A percentile compares a stretch with the other conserved stretches of the same genome.
phyloP scores from a whole-genome alignment of 2,888 invertebrate genomes.

The Syrista parreyssii region DNA sequence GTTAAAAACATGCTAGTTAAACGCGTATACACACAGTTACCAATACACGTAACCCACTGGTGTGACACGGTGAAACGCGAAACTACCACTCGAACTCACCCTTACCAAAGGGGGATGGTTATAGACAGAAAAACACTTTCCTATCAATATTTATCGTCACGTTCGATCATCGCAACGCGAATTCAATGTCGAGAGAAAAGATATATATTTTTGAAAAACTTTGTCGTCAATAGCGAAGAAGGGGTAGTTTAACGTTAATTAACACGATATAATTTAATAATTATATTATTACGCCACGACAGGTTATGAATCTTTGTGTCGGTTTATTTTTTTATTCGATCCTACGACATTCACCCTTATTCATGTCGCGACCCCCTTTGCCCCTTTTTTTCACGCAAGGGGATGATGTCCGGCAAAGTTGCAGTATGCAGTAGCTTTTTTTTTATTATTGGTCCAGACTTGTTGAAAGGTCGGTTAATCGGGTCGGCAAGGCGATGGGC shows the following conservation, averaged over 20 bases:
- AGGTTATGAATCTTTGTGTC: not conserved
- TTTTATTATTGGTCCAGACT: not conserved
- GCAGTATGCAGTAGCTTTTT: not conserved
- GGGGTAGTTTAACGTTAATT: not conserved
- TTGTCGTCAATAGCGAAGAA: not conserved
- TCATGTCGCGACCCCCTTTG: not conserved
- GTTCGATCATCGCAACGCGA: not conserved
- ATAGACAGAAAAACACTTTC: not conserved
- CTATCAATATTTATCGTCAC: not conserved
- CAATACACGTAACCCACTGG: not conserved
- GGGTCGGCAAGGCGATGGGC: not conserved
- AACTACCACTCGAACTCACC: not conserved
- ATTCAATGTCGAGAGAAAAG: not conserved
- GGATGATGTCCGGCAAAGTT: not conserved
- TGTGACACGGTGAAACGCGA: not conserved
- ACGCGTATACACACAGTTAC: not conserved
- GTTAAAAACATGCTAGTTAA: not conserved
- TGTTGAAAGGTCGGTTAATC: not conserved
- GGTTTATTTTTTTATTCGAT: not conserved
- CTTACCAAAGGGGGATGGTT: not conserved
- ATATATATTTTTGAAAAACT: not conserved
- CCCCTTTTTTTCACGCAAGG: not conserved
- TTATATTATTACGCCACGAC: not conserved
- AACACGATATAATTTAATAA: not conserved
- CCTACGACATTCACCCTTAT: not conserved